phyloP scores from a whole-genome alignment of 2,113 vertebrate species.

The Scytalopus superciliaris region DNA sequence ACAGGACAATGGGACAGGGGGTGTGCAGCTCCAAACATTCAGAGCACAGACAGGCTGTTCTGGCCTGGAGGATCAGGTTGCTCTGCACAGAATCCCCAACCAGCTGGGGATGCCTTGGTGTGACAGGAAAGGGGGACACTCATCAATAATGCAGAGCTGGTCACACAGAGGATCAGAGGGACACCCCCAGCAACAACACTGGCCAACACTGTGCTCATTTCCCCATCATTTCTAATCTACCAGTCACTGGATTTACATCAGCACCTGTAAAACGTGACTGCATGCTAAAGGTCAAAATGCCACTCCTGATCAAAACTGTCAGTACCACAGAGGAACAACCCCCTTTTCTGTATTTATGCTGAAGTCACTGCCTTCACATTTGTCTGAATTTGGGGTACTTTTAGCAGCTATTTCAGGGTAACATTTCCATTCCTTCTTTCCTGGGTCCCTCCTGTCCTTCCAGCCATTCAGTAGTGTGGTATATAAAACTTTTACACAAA shows the following conservation, averaged over 20 bases:
- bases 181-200: neutral
- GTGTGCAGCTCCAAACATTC: neutral
- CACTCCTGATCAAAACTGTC: neutral
- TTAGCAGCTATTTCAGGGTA: neutral
- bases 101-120: neutral
- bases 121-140: too few species aligned
- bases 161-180: neutral
- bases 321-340: neutral
- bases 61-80: neutral
- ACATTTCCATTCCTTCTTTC: neutral
- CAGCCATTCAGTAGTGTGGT: neutral
- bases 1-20: neutral
- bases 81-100: neutral
- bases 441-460: neutral
- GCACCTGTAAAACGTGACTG: neutral
- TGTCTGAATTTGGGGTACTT: neutral
- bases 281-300: neutral
- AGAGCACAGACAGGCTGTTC: neutral
- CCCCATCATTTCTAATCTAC: accelerated
- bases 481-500: neutral
- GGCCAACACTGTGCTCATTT: neutral
- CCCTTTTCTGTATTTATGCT: neutral
- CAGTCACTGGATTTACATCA: neutral
- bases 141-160: neutral
- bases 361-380: neutral